phyloP scores from a whole-genome alignment of 2,888 invertebrate species.

The Folsomia manolachei region DNA sequence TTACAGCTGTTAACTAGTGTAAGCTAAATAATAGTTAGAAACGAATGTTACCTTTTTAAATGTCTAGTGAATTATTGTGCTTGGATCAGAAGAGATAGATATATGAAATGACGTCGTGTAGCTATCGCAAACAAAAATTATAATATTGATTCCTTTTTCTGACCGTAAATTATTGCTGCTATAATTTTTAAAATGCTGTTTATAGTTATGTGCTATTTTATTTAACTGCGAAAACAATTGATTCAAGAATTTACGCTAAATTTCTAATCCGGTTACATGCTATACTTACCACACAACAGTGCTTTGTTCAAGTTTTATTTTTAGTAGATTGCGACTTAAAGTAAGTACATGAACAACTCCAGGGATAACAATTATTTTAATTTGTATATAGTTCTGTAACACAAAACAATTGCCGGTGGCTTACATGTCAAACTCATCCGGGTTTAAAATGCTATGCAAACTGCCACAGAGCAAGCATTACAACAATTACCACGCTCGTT shows the following conservation, averaged over 20 bases:
- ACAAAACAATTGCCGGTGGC: neutral
- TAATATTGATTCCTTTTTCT: neutral
- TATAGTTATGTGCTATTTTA: neutral
- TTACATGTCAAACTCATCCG: neutral
- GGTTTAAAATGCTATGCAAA: neutral
- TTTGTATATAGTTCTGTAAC: neutral
- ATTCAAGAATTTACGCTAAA: neutral
- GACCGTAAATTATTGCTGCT: neutral
- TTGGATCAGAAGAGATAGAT: slow-evolving; percentile 21
- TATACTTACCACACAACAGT: neutral
- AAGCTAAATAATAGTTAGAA: slow-evolving; percentile 6
- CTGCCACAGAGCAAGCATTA: neutral
- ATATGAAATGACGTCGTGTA: neutral
- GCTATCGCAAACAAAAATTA: neutral
- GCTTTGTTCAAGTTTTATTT: neutral
- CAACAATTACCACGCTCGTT: neutral
- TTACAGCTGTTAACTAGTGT: neutral
- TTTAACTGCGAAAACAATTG: neutral
- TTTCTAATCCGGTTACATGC: neutral
- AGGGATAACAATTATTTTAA: neutral
- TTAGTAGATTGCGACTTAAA: neutral
- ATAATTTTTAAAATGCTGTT: neutral
- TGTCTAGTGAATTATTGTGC: slow-evolving; percentile 29
- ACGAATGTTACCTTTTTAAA: slow-evolving; percentile 32
- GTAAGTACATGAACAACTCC: neutral